Base-by-base conservation (phyloP, 2,888 invertebrate genomes). In the Pandemis cinnamomeana region DNA sequence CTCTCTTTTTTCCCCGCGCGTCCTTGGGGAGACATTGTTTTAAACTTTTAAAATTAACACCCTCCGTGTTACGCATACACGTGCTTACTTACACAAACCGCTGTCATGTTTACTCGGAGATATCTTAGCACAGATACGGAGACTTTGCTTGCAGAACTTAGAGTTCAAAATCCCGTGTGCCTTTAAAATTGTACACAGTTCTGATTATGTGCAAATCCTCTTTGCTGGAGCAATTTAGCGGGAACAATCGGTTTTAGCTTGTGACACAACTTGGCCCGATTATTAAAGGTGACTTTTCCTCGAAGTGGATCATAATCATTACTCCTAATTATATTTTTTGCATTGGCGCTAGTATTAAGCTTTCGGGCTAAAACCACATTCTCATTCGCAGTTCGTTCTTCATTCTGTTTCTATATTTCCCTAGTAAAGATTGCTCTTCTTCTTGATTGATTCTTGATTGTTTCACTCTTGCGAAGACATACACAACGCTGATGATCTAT, bases 41-140 rank as follows among this genome's bases (percentile, higher is more conserved):
- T 78, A 75, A 80, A 79, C 77, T 82, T 79, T 82, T 80, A 77
- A 84, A 82, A 84, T 81, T 79, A 81, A 82, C 82, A 80, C 78
- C 71, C 79, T 77, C 79, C 60, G 76, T 74, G 70, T 42, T 66
- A 69, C 76, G 79, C 75, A 72, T 79, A 80, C 80, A 81, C 71
- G 78, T 80, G 71, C 80, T 80, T 69, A 73, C 72, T 76, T 76
- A 76, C 66, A 58, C 36, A 75, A 69, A 71, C 76, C 61, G 58
- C 72, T 72, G 69, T 67, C 58, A 71, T 77, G 71, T 72, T 69
- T 74, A 71, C 74, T 68, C 61, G 58, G 64, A 74, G 46, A 75
- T 76, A 77, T 67, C 69, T 62, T 53, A 64, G 46, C 46, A 55
- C 20, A n/a, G 48, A 64, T 70, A 72, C 36, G 15, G 41, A 5